phyloP scores from a whole-genome alignment of 2,797 vertebrate genomes.

The Corythornis leucogaster region DNA sequence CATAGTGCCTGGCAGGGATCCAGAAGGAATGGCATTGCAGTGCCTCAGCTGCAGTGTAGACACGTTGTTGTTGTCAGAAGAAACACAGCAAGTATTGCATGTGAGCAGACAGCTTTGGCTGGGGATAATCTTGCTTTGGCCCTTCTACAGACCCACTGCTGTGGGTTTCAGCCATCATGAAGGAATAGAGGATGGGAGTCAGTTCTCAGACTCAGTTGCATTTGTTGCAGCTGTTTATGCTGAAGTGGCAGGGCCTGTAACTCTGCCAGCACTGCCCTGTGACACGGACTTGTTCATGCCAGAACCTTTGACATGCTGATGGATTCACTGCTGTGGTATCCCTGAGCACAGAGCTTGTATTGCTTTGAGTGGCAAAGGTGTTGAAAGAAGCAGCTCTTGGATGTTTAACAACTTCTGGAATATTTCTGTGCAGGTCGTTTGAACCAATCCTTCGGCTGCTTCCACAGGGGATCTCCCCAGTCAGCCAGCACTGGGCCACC shows the following conservation, averaged over 20 bases:
- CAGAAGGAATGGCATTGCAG: neutral
- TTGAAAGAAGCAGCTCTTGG: neutral
- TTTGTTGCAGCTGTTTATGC: neutral
- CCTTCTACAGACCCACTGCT: neutral
- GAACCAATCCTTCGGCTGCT: constrained; percentile 97
- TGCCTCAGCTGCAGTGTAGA: neutral
- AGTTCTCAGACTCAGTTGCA: neutral
- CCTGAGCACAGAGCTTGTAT: neutral
- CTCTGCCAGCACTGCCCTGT: neutral
- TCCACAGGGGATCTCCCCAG: constrained; percentile 92
- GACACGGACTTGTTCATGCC: neutral
- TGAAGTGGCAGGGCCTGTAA: neutral
- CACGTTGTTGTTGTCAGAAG: neutral
- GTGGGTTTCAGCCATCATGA: neutral
- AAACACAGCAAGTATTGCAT: neutral
- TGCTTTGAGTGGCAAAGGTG: neutral
- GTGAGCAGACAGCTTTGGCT: neutral
- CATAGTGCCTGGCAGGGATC: neutral
- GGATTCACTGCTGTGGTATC: neutral
- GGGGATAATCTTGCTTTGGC: neutral
- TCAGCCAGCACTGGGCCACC: constrained; percentile 99
- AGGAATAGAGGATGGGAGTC: neutral
- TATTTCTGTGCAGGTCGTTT: constrained; percentile 87
- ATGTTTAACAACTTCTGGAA: constrained; percentile 5
- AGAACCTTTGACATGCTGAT: neutral